Evolutionary conservation across 1,140 invertebrate genomes (phyloP).

Genomic region (Drosophila obscura): DNA sequence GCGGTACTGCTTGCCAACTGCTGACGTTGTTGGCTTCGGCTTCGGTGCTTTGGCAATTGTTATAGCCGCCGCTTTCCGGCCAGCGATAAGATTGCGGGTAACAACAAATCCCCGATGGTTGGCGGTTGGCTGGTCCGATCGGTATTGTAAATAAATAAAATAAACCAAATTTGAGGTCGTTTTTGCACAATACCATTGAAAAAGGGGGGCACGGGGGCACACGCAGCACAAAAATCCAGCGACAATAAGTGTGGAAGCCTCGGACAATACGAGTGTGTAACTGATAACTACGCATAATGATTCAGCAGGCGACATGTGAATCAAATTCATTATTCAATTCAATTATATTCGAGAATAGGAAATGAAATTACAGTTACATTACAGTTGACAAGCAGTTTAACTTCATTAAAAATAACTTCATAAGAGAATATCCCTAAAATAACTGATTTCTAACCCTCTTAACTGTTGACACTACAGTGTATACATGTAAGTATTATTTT

Average conservation of each 20-base stretch:
- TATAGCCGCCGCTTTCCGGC: constrained; percentile 50
- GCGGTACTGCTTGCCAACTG: constrained; percentile 20
- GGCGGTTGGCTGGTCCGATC: constrained; percentile 2
- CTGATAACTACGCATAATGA: constrained; percentile 35
- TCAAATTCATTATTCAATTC: constrained; percentile 25
- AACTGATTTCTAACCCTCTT: too few relatives aligned
- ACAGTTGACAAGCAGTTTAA: too few relatives aligned
- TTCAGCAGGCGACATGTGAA: constrained; percentile 30
- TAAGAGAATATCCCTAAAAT: too few relatives aligned
- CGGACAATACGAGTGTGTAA: constrained; percentile 29
- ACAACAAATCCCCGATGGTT: constrained; percentile 25
- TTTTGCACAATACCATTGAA: constrained; percentile 60
- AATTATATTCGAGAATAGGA: constrained; percentile 5
- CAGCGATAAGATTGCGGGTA: constrained; percentile 62
- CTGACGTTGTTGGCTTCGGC: constrained; percentile 45
- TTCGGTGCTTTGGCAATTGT: constrained; percentile 51
- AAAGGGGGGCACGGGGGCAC: constrained; percentile 16
- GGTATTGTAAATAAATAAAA: constrained; percentile 71
- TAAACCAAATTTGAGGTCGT: constrained; percentile 62
- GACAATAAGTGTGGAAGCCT: not conserved
- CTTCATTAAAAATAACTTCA: too few relatives aligned
- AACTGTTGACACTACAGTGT: too few relatives aligned
- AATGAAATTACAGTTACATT: too few relatives aligned
- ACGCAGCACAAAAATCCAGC: not conserved
- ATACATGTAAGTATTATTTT: too few relatives aligned